These are phyloP conservation scores for Laothoe populi DNA, from an alignment of 2,888 invertebrate species.

Conservation along the genomic window DNA sequence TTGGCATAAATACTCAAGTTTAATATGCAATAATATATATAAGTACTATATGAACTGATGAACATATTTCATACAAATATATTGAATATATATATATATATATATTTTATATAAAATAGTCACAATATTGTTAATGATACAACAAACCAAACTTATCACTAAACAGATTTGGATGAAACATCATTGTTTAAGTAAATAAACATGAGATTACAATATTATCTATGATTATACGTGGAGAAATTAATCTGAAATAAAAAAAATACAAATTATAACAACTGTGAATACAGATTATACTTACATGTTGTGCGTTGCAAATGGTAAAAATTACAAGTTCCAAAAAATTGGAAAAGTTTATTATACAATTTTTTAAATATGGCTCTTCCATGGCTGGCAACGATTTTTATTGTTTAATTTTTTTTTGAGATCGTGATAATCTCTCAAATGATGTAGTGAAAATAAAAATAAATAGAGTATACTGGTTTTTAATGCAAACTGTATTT, in stretches of 20 bases:
- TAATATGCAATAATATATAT: conserved; percentile 14
- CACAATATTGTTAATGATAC: conserved; percentile 51
- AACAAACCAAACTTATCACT: conserved; percentile 53
- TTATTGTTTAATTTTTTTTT: too few species aligned
- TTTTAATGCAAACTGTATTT: too few species aligned
- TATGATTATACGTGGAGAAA: conserved; percentile 31
- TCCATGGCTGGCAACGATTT: too few species aligned
- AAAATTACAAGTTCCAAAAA: too few species aligned
- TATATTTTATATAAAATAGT: conserved; percentile 44
- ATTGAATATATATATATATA: neutral
- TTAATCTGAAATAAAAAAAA: conserved; percentile 46
- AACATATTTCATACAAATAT: neutral
- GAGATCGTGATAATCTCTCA: too few species aligned
- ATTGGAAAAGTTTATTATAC: too few species aligned
- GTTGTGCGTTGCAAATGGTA: too few species aligned
- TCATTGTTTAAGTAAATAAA: conserved; percentile 61
- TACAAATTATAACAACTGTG: neutral
- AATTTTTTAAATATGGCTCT: too few species aligned
- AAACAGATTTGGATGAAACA: conserved; percentile 68
- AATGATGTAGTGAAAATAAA: too few species aligned
- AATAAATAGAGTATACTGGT: too few species aligned
- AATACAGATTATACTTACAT: too few species aligned
- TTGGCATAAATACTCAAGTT: conserved; percentile 28
- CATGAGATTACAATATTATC: conserved; percentile 65
- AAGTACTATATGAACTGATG: conserved; percentile 30